A percentile compares a stretch with the other conserved stretches of the same genome.
Conservation (phyloP, 2,113 vertebrate genomes). For the Leptobrachium leishanense region DNA sequence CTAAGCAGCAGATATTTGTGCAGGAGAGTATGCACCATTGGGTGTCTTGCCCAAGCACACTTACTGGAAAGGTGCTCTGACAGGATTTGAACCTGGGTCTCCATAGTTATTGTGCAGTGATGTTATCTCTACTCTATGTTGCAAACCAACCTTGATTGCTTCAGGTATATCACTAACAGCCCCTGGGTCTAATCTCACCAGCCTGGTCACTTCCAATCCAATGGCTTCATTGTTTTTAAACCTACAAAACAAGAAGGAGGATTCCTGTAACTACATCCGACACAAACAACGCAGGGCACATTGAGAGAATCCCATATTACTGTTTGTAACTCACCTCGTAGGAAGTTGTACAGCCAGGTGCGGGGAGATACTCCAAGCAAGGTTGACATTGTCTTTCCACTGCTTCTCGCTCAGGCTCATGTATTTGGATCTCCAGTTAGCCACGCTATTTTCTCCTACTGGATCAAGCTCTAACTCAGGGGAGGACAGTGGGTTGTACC, state of each 20-base stretch:
- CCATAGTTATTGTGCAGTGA: too few species aligned
- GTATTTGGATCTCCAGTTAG: constrained; percentile 96
- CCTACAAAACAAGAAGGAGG: constrained; percentile 57
- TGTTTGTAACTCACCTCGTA: constrained; percentile 71
- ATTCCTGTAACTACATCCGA: too few species aligned
- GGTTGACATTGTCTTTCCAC: constrained; percentile 95
- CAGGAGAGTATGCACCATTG: not conserved
- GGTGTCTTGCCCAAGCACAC: not conserved
- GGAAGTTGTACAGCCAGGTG: constrained; percentile 91
- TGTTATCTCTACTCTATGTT: too few species aligned
- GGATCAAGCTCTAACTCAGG: constrained; percentile 91
- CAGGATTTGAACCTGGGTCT: not conserved
- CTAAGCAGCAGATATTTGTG: too few species aligned
- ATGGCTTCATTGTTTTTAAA: constrained; percentile 97
- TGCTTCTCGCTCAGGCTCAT: constrained; percentile 92
- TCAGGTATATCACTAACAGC: constrained; percentile 92
- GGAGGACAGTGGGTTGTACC: constrained; percentile 93
- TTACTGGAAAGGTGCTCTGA: not conserved
- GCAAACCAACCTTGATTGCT: constrained; percentile 83
- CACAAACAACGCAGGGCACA: too few species aligned
- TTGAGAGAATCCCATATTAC: too few species aligned
- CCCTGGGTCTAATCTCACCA: constrained; percentile 90
- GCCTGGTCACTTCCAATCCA: constrained; percentile 88
- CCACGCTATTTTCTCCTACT: constrained; percentile 89
- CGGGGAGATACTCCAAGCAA: constrained; percentile 94